Evolutionary conservation across 35 echinoderm and acorn worm species (phyloP), one percentile per base, ranked within the genome.

Genomic region (Nesometra sesokonis): DNA sequence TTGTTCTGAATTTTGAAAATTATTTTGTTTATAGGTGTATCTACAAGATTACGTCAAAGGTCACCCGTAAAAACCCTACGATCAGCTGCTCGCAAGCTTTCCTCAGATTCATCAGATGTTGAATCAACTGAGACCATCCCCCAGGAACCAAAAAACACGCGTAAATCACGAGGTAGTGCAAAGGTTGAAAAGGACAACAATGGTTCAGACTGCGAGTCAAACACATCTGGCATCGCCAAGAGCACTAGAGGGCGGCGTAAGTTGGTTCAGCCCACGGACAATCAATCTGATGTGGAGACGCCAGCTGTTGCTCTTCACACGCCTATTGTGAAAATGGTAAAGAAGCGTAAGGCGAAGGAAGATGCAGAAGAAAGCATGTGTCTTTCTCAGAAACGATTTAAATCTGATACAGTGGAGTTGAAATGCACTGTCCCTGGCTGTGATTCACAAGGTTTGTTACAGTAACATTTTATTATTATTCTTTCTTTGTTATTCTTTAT

Each of bases 371-470:
- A 67, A 19, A 67, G 52, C 52, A 67, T 67, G 52, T 67, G 52
- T 27, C 23, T 67, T 19, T 37, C 34, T 11, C 34, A 83, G 35
- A 83, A 83, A 39, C 81, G 34, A 11, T 77, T 93, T 46, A 92
- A 94, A 35, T 82, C 88, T 13, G 93, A 94, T 57, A 84, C 86
- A 29, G 87, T 97, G 33, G 93, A 99, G 40, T 38, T 94, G 29
- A 99, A 93, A 30, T 94, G 92, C 89, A 92, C 93, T 0, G 90
- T 94, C 17, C 92, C 92, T 35, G 96, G 96, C 8, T 99, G 96
- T 92, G 96, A 99, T 87, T 99, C 96, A 13, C 35, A 89, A 35
- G 96, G 96, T 99, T 82, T 86, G 88, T 37, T 0, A 43, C 38
- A 43, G 15, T 43, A 43, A 43, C 38, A 43, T 43, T 7, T 7